phyloP scores from a whole-genome alignment of 2,888 invertebrate genomes.

The Sinopyrophorus schimmeli region DNA sequence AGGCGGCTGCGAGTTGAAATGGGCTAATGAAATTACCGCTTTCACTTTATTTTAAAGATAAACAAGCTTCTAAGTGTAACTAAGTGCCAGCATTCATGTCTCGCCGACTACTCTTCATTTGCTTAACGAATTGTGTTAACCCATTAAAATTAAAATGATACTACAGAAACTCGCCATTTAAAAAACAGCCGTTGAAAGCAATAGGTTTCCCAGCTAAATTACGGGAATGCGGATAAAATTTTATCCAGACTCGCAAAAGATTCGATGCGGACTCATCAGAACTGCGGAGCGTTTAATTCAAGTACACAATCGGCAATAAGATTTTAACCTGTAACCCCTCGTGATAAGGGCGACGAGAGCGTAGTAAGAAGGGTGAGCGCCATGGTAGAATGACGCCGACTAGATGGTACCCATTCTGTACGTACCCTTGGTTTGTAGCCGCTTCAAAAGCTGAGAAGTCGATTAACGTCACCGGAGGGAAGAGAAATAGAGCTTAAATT shows the following conservation, averaged over 20 bases:
- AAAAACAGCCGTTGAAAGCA: slow-evolving; percentile 24
- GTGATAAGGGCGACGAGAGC: slow-evolving; percentile 29
- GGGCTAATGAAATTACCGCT: slow-evolving; percentile 44
- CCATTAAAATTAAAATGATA: slow-evolving; percentile 40
- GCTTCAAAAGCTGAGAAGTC: slow-evolving; percentile 53
- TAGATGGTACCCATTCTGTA: slow-evolving; percentile 35
- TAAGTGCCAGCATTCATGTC: slow-evolving; percentile 45
- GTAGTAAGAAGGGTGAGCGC: slow-evolving; percentile 30
- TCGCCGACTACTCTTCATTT: slow-evolving; percentile 42
- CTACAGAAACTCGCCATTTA: slow-evolving; percentile 26
- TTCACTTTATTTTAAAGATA: slow-evolving; percentile 44
- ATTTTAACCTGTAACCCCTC: slow-evolving; percentile 32
- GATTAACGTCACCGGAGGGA: slow-evolving; percentile 55
- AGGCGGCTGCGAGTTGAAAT: slow-evolving; percentile 37
- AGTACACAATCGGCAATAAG: slow-evolving; percentile 30
- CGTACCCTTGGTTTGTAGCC: slow-evolving; percentile 44
- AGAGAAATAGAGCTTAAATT: slow-evolving; percentile 57
- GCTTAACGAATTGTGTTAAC: slow-evolving; percentile 43
- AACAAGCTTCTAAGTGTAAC: slow-evolving; percentile 37
- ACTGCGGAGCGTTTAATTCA: slow-evolving; percentile 29
- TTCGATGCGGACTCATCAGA: slow-evolving; percentile 15
- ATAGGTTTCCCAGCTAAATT: slow-evolving; percentile 23
- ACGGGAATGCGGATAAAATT: slow-evolving; percentile 20
- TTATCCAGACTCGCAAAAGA: slow-evolving; percentile 21
- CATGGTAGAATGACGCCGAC: slow-evolving; percentile 26